phyloP scores from a whole-genome alignment of 2,888 invertebrate species.

The Nebria salina region DNA sequence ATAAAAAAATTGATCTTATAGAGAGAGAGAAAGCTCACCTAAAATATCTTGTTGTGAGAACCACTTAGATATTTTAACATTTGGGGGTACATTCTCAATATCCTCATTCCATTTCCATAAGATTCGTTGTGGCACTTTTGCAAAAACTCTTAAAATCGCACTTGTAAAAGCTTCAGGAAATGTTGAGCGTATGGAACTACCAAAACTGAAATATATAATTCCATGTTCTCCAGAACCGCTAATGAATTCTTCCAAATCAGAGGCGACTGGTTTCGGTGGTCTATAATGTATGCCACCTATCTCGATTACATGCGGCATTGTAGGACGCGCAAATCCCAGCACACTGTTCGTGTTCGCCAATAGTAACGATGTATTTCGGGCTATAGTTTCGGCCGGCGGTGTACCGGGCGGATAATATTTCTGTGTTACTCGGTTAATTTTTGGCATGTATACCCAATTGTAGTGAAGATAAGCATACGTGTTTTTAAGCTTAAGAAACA shows the following conservation, averaged over 20 bases:
- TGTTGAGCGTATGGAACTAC: slow-evolving; percentile 25
- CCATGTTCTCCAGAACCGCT: slow-evolving; percentile 35
- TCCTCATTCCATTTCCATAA: slow-evolving; percentile 42
- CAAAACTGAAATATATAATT: slow-evolving; percentile 37
- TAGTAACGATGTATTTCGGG: slow-evolving; percentile 34
- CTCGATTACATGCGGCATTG: slow-evolving; percentile 30
- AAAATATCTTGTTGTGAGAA: slow-evolving; percentile 37
- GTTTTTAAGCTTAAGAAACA: slow-evolving; percentile 20
- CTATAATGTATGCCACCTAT: slow-evolving; percentile 33
- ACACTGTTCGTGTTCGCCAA: slow-evolving; percentile 23
- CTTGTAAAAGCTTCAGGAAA: slow-evolving; percentile 28
- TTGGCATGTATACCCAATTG: slow-evolving; percentile 26
- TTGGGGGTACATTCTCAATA: slow-evolving; percentile 16
- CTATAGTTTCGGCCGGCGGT: not conserved
- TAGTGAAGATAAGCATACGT: slow-evolving; percentile 18
- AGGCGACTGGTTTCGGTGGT: slow-evolving; percentile 13
- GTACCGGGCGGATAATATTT: slow-evolving; percentile 20
- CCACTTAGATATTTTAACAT: slow-evolving; percentile 34
- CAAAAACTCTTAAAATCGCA: slow-evolving; percentile 22
- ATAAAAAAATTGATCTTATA: too few relatives aligned
- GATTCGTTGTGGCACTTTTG: slow-evolving; percentile 27
- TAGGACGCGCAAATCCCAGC: slow-evolving; percentile 27
- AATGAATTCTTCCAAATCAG: slow-evolving; percentile 35
- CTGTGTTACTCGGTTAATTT: slow-evolving; percentile 7
- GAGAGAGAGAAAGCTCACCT: slow-evolving; percentile 6